Percentiles rank a stretch among this genome's conserved stretches.
Conservation (phyloP, 2,888 invertebrate species). For the Lasioglossum leucozonium region DNA sequence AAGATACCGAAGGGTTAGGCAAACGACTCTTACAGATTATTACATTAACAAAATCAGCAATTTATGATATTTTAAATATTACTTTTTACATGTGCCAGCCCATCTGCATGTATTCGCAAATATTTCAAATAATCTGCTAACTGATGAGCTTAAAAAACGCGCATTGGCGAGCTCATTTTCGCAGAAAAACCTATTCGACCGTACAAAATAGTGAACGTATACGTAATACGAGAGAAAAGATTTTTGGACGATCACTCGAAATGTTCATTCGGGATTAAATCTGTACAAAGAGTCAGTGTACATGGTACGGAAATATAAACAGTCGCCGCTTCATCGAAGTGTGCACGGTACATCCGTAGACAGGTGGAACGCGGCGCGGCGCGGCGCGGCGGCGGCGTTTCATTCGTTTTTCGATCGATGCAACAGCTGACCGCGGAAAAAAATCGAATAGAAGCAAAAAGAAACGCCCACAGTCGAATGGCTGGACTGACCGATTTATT, state of each 20-base stretch:
- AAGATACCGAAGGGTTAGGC: not conserved
- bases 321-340: constrained; percentile 31
- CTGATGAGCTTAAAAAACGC: not conserved
- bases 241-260: not conserved
- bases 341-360: constrained; percentile 23
- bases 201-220: not conserved
- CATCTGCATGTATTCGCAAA: not conserved
- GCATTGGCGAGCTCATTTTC: not conserved
- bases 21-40: not conserved
- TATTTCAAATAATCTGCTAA: not conserved
- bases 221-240: not conserved
- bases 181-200: not conserved
- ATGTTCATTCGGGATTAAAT: constrained; percentile 11
- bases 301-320: constrained; percentile 30
- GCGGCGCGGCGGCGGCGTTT: constrained; percentile 1
- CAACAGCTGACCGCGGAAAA: constrained; percentile 68
- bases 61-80: not conserved
- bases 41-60: not conserved
- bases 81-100: not conserved
- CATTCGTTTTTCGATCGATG: constrained; percentile 70
- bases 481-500: constrained; percentile 72
- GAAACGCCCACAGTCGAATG: constrained; percentile 47
- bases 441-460: constrained; percentile 66
- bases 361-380: constrained; percentile 44
- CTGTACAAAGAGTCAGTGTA: not conserved